Base-by-base conservation (phyloP, 2,797 vertebrate species). In the Myotis planiceps region DNA sequence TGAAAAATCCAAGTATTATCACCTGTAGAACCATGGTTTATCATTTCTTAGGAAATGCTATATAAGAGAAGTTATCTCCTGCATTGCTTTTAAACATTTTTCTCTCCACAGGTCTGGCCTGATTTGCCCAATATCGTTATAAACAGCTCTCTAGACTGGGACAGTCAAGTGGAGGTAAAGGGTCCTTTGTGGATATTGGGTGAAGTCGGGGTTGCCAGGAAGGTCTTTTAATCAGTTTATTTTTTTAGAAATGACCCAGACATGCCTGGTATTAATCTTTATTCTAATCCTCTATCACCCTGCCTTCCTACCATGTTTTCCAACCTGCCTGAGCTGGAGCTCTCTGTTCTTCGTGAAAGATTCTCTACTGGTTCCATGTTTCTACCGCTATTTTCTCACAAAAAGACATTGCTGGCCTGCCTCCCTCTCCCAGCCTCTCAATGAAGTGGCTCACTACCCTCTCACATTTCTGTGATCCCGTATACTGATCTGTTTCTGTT, bases 71-170 rank as follows among this genome's bases (percentile, higher is more conserved):
- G 15, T 23, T 60, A 6, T 5, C 27, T 37, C 16, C 2, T 82
- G 9, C 45, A 18, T 34, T 23, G 25, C 16, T 78, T 27, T 29
- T 85, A 51, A 88, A 68, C 6, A 0, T 63, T 63, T 68, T 58
- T 88, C 21, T 96, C 53, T 29, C 65, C 79, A 9, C 84, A 99
- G 99, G 99, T 99, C 34, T 99, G 99, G 99, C 99, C 99, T 90
- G 99, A 99, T 98, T 97, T 78, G 9, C 99, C 99, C 10, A 85
- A 98, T 88, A 25, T 99, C 32, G 81, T 0, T 2, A 98, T 99
- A 2, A 0, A 99, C 96, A 92, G 97, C 0, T 97, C 98, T 92
- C 78, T 97, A 55, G 96, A 96, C 85, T 98, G 98, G 98, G 96
- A 98, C 0, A 83, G 16, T 10, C 98, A 98, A 92, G 55, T 98